Evolutionary conservation across 2,797 vertebrate species (phyloP).

Genomic region (Caiman crocodilus): DNA sequence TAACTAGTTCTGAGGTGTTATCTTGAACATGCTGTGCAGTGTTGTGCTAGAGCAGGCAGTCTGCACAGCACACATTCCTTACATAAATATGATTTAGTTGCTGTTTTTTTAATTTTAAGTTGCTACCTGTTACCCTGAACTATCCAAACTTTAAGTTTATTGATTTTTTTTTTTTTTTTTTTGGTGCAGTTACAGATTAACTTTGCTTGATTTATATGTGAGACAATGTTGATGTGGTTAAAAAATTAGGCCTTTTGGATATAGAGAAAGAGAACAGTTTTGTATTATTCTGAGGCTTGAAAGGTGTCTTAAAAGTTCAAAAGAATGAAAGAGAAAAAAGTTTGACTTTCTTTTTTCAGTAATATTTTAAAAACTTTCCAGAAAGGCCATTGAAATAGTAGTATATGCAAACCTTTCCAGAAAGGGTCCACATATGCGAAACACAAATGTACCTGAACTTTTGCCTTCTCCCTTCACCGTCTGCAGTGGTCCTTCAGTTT

Average conservation of each 20-base stretch:
- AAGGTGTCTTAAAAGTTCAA: neutral
- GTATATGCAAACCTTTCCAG: neutral
- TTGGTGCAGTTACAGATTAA: neutral
- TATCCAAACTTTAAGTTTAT: neutral
- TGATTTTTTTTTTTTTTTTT: neutral
- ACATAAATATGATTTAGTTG: fast-evolving
- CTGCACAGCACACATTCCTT: fast-evolving
- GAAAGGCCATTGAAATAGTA: fast-evolving
- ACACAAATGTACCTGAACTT: neutral
- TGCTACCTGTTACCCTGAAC: fast-evolving
- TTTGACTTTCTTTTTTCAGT: neutral
- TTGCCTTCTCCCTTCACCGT: neutral
- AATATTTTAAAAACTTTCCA: fast-evolving
- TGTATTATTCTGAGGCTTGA: too few relatives aligned
- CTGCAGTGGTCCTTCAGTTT: fast-evolving
- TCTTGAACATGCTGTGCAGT: neutral
- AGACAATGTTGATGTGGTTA: neutral
- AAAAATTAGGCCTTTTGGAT: too few relatives aligned
- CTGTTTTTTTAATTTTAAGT: too few relatives aligned
- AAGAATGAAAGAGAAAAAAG: fast-evolving
- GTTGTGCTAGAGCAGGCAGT: neutral
- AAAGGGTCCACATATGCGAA: neutral
- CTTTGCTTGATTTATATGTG: fast-evolving
- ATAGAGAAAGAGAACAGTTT: neutral
- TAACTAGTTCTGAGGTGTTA: neutral